phyloP scores from a whole-genome alignment of 2,888 invertebrate species.

The Melipona beecheii region DNA sequence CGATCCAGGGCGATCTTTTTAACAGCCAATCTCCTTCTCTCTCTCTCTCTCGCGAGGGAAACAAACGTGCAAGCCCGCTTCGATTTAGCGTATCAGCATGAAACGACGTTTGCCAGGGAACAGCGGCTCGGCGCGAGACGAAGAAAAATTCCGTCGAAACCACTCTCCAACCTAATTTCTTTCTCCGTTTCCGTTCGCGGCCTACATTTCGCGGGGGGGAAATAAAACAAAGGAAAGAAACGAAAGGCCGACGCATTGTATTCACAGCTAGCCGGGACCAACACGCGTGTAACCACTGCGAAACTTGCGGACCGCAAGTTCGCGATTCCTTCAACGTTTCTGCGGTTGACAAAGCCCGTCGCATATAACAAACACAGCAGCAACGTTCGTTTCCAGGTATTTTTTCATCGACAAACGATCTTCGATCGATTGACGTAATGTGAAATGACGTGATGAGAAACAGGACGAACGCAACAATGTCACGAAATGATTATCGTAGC shows the following conservation, averaged over 20 bases:
- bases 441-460: too few relatives aligned
- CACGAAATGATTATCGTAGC: too few relatives aligned
- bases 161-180: slow-evolving; percentile 19
- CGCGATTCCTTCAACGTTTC: slow-evolving; percentile 30
- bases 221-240: too few relatives aligned
- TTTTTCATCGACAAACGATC: background rate
- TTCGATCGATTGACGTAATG: background rate
- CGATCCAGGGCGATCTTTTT: background rate
- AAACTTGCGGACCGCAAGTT: slow-evolving; percentile 31
- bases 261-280: slow-evolving; percentile 33
- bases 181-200: slow-evolving; percentile 31
- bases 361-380: slow-evolving; percentile 2
- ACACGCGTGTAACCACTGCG: slow-evolving; percentile 11
- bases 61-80: background rate
- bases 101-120: background rate
- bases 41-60: too few relatives aligned
- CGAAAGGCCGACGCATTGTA: slow-evolving; percentile 22
- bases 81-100: background rate
- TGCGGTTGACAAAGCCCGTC: slow-evolving; percentile 37
- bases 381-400: background rate
- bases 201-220: slow-evolving; percentile 14
- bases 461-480: too few relatives aligned
- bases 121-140: background rate
- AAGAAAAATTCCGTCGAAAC: slow-evolving; percentile 20
- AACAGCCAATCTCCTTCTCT: background rate